Evolutionary conservation across 2,888 invertebrate species (phyloP).

Genomic region (Andrena haemorrhoa): DNA sequence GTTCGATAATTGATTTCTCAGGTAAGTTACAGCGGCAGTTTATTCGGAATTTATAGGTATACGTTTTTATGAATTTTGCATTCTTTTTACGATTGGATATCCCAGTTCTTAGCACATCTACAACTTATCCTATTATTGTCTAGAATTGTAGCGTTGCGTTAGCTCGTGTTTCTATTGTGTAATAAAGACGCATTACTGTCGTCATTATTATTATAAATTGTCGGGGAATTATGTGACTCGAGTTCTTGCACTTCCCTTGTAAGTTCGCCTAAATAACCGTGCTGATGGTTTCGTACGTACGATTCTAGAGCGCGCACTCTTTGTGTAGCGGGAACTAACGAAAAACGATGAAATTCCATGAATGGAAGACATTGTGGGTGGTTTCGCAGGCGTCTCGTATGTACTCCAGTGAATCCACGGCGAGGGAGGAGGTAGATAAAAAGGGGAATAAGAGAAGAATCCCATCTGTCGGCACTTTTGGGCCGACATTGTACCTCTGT

Average conservation of each 20-base stretch:
- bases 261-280: neutral
- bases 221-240: no score
- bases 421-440: constrained; percentile 38
- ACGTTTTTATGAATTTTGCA: no score
- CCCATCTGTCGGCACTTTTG: constrained; percentile 76
- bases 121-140: no score
- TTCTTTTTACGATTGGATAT: neutral
- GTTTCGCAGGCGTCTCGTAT: constrained; percentile 56
- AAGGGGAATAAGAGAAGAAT: constrained; percentile 57
- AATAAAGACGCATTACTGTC: no score
- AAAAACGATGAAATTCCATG: constrained; percentile 68
- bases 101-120: neutral
- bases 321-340: constrained; percentile 57
- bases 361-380: constrained; percentile 70
- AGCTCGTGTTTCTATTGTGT: no score
- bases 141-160: no score
- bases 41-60: no score
- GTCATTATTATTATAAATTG: no score
- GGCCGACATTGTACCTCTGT: constrained; percentile 70
- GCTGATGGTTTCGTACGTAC: neutral
- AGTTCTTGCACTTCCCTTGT: no score
- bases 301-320: constrained; percentile 13
- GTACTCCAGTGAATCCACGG: constrained; percentile 29
- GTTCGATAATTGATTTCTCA: no score
- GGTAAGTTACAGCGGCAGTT: no score